Conservation (phyloP, 2,797 vertebrate genomes). For the Phylloscopus collybita region DNA sequence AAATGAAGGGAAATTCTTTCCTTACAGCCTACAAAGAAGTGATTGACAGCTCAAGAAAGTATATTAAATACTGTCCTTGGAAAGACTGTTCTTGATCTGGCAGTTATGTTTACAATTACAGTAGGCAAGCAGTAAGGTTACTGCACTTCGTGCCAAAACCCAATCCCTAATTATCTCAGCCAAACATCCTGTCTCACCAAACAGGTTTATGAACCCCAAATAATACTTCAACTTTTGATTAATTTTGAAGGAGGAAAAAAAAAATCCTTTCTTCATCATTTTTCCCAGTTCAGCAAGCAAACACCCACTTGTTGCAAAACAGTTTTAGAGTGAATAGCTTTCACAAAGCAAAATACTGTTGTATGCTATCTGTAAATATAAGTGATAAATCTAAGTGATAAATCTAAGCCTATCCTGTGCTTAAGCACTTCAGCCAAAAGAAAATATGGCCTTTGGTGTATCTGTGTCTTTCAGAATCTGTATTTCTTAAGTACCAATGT, state of each 20-base stretch:
- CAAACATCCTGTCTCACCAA: not conserved
- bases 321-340: not conserved
- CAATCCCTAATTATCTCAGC: not conserved
- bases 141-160: not conserved
- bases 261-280: not conserved
- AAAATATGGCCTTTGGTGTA: slow-evolving; percentile 23
- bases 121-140: not conserved
- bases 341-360: not conserved
- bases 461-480: slow-evolving; percentile 37
- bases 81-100: not conserved
- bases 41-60: not conserved
- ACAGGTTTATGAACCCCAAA: not conserved
- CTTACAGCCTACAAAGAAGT: not conserved
- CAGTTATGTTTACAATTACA: not conserved
- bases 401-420: slow-evolving; percentile 17
- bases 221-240: not conserved
- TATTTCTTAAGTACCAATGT: slow-evolving; percentile 19
- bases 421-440: slow-evolving; percentile 4
- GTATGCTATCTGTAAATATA: not conserved
- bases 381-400: slow-evolving; percentile 3
- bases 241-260: not conserved
- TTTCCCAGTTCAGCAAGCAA: not conserved
- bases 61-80: not conserved
- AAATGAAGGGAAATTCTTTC: not conserved
- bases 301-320: not conserved